Conservation (phyloP, 1,140 invertebrate genomes). For the Drosophila kikkawai region DNA sequence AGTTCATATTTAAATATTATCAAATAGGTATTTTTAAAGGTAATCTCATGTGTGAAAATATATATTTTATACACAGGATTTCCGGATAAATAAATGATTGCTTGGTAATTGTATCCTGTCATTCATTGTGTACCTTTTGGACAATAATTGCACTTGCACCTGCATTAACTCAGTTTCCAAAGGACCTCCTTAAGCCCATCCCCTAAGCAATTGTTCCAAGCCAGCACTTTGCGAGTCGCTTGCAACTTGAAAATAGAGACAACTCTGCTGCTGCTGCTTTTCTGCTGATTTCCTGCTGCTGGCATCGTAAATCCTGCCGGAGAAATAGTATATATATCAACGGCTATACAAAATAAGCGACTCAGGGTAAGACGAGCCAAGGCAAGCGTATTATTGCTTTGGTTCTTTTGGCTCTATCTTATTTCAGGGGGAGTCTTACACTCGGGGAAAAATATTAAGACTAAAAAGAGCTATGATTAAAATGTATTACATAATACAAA, state of each 20-base stretch:
- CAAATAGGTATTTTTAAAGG: neutral
- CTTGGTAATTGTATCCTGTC: conserved; percentile 6
- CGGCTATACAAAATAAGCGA: conserved; percentile 51
- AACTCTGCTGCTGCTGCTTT: conserved; percentile 40
- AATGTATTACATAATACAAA: too few relatives aligned
- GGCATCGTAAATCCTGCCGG: conserved; percentile 71
- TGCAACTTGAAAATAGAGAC: conserved; percentile 73
- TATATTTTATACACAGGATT: neutral
- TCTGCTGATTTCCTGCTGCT: conserved; percentile 51
- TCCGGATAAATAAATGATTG: neutral
- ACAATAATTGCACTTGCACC: conserved; percentile 38
- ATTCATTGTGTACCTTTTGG: neutral
- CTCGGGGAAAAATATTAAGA: neutral
- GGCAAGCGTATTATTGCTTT: conserved; percentile 81
- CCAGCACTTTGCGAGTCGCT: conserved; percentile 40
- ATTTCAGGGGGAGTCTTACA: conserved; percentile 5
- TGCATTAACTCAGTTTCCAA: conserved; percentile 16
- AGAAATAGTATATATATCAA: conserved; percentile 57
- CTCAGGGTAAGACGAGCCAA: conserved; percentile 62
- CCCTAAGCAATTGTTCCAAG: conserved; percentile 38
- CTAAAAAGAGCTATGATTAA: neutral
- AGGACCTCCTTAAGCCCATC: conserved; percentile 1
- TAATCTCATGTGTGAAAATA: neutral
- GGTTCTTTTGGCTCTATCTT: conserved; percentile 47
- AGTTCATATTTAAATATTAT: neutral